Base-by-base conservation (phyloP, 1,140 invertebrate genomes). In the Saccostrea glomerata region DNA sequence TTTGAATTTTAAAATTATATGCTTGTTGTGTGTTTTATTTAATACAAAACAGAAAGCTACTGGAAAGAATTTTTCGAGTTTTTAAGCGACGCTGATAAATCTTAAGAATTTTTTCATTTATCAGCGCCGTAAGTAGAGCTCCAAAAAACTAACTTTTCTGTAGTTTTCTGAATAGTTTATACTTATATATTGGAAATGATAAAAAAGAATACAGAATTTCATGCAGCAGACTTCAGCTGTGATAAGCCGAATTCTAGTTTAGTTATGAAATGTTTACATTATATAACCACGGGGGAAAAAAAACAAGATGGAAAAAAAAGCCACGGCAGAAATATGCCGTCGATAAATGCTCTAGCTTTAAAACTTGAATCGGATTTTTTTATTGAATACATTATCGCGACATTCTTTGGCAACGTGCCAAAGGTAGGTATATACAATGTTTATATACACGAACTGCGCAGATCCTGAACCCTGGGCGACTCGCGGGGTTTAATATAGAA, bases 401-500 rank as follows among this genome's bases (percentile, higher is more conserved):
- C 70, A 73, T 73, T 73, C 70, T n/a, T 73, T 73, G 70, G 70
- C 70, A 30, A 7, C 13, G 25, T 30, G 70, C 70, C 70, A 73
- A 73, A 25, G 70, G 25, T 73, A 73, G 70, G 70, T 73, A 73
- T 73, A 73, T 30, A 30, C 15, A 73, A 36, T 73, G 70, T 73
- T 30, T 73, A 36, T 73, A 73, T 73, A 73, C 70, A 73, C 58
- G 58, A 73, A 73, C 70, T 73, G 70, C 70, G 70, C 25, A 73
- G 25, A 73, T 73, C 15, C 70, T 73, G 70, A 73, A 73, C 70
- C 30, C 70, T 73, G 4, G 30, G 70, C 70, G 70, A 73, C 70
- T 73, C 15, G 66, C 30, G 11, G 23, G 70, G 25, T 36, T 73
- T 63, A 63, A 63, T 63, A 63, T 63, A 63, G n/a, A 73, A 23